A percentile compares a stretch with the other conserved stretches of the same genome.
phyloP scores from a whole-genome alignment of 2,888 invertebrate genomes.

The Zygaena filipendulae region DNA sequence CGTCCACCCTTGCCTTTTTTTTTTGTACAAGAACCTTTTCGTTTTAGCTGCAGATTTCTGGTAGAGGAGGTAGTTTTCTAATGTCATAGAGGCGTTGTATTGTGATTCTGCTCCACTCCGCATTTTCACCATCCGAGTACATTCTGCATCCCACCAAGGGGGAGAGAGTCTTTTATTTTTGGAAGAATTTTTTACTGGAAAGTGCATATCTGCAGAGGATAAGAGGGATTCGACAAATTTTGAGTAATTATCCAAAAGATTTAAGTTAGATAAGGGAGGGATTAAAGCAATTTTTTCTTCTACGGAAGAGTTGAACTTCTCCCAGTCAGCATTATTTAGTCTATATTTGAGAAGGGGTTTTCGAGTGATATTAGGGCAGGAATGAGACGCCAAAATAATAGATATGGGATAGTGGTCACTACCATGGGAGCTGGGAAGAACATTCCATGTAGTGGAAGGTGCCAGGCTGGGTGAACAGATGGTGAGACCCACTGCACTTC shows the following conservation, averaged over 20 bases:
- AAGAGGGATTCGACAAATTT: not conserved
- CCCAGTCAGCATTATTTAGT: slow-evolving; percentile 9
- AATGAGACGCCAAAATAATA: not conserved
- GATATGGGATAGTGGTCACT: slow-evolving; percentile 18
- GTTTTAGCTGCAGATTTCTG: slow-evolving; percentile 4
- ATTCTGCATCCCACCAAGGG: slow-evolving; percentile 13
- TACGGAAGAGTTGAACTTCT: no score
- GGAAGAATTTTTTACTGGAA: no score
- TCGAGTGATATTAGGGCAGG: not conserved
- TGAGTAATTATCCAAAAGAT: no score
- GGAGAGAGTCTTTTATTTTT: slow-evolving; percentile 2
- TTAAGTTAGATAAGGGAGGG: not conserved
- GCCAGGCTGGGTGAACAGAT: slow-evolving; percentile 9
- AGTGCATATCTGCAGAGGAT: slow-evolving; percentile 2
- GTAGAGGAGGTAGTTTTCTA: slow-evolving; percentile 7
- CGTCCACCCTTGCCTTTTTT: slow-evolving; percentile 10
- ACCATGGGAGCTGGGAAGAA: no score
- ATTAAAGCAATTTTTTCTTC: no score
- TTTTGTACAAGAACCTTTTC: slow-evolving; percentile 5
- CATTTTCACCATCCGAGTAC: slow-evolving; percentile 1
- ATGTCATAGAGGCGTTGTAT: slow-evolving; percentile 3
- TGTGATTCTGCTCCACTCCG: slow-evolving; percentile 4
- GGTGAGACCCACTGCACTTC: slow-evolving; percentile 19
- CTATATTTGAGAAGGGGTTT: slow-evolving; percentile 8
- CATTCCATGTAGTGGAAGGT: slow-evolving; percentile 4